phyloP scores from a whole-genome alignment of 1,140 invertebrate genomes.

The Oedothorax gibbosus region DNA sequence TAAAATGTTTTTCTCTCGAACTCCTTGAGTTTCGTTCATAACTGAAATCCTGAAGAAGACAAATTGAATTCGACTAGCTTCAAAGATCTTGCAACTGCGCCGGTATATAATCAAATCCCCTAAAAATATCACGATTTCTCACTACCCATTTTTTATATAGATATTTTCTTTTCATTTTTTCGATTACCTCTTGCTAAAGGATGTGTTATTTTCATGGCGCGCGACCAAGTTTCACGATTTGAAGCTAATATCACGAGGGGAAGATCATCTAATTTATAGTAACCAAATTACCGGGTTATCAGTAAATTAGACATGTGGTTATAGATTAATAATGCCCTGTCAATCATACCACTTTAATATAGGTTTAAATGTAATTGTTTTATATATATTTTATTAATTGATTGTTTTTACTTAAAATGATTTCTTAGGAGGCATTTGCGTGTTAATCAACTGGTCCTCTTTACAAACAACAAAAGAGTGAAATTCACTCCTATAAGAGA shows the following conservation, averaged over 20 bases:
- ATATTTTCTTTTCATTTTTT: background rate
- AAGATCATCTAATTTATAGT: conserved; percentile 18
- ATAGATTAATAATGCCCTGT: background rate
- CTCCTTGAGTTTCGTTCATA: no score
- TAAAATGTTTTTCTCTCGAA: no score
- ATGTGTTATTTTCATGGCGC: conserved; percentile 29
- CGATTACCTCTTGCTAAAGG: background rate
- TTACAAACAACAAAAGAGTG: no score
- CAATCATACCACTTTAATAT: no score
- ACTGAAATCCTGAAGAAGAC: conserved; percentile 23
- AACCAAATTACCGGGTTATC: conserved; percentile 20
- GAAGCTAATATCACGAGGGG: conserved; percentile 8
- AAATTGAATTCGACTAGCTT: conserved; percentile 27
- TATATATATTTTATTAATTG: no score
- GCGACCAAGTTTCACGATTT: conserved; percentile 12
- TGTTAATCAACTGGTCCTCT: no score
- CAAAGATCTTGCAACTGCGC: conserved; percentile 24
- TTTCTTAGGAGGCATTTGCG: no score
- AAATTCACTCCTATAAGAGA: no score
- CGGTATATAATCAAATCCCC: conserved; percentile 31
- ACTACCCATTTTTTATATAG: no score
- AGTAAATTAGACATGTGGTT: conserved; percentile 14
- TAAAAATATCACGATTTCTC: conserved; percentile 15
- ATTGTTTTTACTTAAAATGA: no score
- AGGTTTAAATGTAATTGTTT: no score